phyloP scores from a whole-genome alignment of 2,113 vertebrate species.

The Marmota flaviventris region DNA sequence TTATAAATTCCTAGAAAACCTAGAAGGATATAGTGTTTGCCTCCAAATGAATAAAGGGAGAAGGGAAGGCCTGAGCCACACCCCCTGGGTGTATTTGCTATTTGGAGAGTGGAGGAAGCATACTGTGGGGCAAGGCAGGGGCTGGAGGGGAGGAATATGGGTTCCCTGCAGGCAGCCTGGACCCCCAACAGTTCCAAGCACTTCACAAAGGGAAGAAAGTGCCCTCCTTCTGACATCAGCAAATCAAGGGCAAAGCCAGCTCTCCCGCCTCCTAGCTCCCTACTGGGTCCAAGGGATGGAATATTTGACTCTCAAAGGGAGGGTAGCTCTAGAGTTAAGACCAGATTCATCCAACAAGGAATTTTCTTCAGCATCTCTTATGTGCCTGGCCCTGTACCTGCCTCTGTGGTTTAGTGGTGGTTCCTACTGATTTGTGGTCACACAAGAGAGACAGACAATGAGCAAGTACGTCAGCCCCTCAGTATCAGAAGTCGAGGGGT shows the following conservation, averaged over 20 bases:
- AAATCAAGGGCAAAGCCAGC: not conserved
- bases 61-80: not conserved
- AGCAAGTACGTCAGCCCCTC: not conserved
- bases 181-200: not conserved
- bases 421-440: not conserved
- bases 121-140: rapidly evolving
- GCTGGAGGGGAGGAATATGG: not conserved
- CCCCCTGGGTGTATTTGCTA: not conserved
- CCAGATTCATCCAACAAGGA: not conserved
- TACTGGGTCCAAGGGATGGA: not conserved
- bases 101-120: not conserved
- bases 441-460: not conserved
- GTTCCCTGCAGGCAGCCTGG: not conserved
- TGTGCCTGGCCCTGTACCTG: not conserved
- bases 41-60: not conserved
- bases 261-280: not conserved
- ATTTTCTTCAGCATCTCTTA: not conserved
- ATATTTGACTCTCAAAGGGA: not conserved
- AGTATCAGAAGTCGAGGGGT: too few species aligned
- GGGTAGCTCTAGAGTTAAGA: not conserved
- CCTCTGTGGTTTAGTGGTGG: not conserved
- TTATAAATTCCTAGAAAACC: conserved; percentile 36
- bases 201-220: not conserved
- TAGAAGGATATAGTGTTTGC: not conserved
- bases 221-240: not conserved